Conservation (phyloP, 2,797 vertebrate genomes). For the Gobio occitaniae region DNA sequence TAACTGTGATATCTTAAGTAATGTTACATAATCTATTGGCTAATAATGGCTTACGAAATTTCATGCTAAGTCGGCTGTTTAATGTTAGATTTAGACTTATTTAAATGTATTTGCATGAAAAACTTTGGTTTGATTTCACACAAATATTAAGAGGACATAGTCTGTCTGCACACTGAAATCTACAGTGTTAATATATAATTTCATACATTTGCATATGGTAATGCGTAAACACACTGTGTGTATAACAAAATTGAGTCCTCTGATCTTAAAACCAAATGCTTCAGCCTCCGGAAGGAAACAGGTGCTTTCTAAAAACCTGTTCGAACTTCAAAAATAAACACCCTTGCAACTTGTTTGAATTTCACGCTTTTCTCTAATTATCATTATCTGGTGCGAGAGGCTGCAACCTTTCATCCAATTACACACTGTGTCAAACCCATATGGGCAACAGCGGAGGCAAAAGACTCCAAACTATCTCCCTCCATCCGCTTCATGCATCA, state of each 20-base stretch:
- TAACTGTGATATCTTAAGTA: neutral
- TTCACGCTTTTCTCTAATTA: conserved; percentile 51
- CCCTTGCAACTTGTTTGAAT: conserved; percentile 7
- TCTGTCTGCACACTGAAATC: neutral
- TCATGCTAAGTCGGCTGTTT: neutral
- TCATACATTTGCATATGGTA: neutral
- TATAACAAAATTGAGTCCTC: neutral
- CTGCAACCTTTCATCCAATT: conserved; percentile 41
- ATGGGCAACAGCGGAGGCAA: conserved; percentile 39
- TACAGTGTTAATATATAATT: neutral
- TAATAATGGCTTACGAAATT: neutral
- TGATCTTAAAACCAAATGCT: conserved; percentile 18
- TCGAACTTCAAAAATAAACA: neutral
- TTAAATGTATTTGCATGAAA: neutral
- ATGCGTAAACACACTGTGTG: neutral
- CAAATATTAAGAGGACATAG: neutral
- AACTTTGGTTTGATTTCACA: neutral
- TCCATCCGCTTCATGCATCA: conserved; percentile 30
- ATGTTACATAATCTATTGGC: neutral
- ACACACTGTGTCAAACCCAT: conserved; percentile 39
- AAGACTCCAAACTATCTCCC: conserved; percentile 43
- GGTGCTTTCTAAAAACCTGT: conserved; percentile 20
- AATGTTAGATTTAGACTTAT: neutral
- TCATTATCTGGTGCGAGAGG: conserved; percentile 45
- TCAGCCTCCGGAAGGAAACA: neutral